Conservation (phyloP, 2,113 vertebrate species). For the Apus apus region DNA sequence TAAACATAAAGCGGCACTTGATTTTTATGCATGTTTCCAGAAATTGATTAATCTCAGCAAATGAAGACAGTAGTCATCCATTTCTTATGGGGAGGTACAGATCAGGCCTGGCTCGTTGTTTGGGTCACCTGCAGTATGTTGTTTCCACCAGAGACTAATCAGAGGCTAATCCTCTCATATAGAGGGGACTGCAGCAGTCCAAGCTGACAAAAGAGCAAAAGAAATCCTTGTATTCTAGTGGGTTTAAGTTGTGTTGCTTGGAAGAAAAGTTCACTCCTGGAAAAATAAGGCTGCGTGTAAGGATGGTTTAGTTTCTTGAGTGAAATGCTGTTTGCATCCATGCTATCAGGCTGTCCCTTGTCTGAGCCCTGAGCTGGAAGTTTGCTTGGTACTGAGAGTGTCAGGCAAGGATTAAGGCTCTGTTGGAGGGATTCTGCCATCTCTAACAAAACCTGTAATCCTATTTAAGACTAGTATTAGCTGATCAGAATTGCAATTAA, state of each 20-base stretch:
- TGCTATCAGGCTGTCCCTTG: neutral
- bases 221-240: neutral
- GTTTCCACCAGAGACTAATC: neutral
- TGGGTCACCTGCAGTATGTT: neutral
- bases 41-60: neutral
- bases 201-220: neutral
- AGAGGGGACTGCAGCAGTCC: neutral
- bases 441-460: neutral
- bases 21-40: neutral
- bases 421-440: neutral
- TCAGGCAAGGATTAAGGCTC: neutral
- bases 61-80: neutral
- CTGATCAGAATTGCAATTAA: neutral
- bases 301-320: neutral
- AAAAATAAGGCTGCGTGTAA: neutral
- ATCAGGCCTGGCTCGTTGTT: neutral
- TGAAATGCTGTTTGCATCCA: neutral
- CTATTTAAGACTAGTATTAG: neutral
- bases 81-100: neutral
- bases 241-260: neutral
- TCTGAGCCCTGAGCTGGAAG: fast-evolving
- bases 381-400: neutral
- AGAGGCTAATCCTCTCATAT: neutral
- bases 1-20: neutral
- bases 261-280: neutral